These are phyloP conservation scores for Chironomus striatipennis DNA, from an alignment of 1,140 invertebrate species.

Conservation along the genomic window DNA sequence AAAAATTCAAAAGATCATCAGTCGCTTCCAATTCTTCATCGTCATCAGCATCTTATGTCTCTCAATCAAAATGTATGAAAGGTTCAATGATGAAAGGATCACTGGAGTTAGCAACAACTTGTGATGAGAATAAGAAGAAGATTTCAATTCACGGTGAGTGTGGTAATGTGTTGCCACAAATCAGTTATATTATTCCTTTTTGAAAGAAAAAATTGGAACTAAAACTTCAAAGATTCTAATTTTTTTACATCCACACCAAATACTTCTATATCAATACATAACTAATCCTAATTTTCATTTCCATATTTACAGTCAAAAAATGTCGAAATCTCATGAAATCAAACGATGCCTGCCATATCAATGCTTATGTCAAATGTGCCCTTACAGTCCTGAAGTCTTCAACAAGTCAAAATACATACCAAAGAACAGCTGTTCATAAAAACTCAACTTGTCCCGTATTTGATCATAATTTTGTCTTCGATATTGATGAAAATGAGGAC, in stretches of 20 bases:
- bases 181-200: too few species aligned
- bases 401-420: slow-evolving; percentile 32
- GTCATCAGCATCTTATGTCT: slow-evolving; percentile 24
- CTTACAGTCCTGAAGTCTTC: slow-evolving; percentile 18
- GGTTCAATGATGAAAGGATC: slow-evolving; percentile 28
- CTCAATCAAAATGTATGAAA: not conserved
- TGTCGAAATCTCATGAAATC: slow-evolving; percentile 26
- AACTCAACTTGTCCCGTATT: slow-evolving; percentile 43
- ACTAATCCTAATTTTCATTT: not conserved
- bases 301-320: not conserved
- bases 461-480: slow-evolving; percentile 43
- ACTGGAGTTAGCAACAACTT: slow-evolving; percentile 33
- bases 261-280: not conserved
- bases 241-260: too few species aligned
- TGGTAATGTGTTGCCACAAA: slow-evolving; percentile 20
- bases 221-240: too few species aligned
- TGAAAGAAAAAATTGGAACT: not conserved
- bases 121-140: slow-evolving; percentile 31
- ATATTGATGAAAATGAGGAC: slow-evolving; percentile 30
- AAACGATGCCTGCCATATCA: slow-evolving; percentile 36
- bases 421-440: slow-evolving; percentile 44
- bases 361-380: slow-evolving; percentile 44
- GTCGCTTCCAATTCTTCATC: slow-evolving; percentile 29
- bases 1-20: slow-evolving; percentile 33
- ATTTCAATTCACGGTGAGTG: slow-evolving; percentile 40